phyloP scores from a whole-genome alignment of 2,888 invertebrate genomes.

The Epinotia brunnichana region DNA sequence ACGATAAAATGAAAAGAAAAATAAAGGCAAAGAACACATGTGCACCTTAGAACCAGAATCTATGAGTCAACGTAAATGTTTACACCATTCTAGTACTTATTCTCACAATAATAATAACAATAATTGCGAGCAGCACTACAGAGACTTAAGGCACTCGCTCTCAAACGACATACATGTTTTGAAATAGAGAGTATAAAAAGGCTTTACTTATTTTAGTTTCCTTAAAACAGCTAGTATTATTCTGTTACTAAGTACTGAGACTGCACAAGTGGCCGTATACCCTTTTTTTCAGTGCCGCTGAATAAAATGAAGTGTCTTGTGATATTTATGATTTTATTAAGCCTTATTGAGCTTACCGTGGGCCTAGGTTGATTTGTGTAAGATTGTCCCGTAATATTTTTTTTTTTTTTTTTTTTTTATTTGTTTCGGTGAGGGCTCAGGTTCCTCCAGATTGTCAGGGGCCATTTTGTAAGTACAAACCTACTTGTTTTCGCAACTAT shows the following conservation, averaged over 20 bases:
- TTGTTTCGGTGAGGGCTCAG: background rate
- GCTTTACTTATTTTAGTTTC: background rate
- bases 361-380: no score
- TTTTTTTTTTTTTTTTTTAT: no score
- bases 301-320: constrained; percentile 5
- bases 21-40: background rate
- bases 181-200: background rate
- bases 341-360: no score
- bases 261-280: background rate
- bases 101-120: background rate
- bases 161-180: background rate
- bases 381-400: no score
- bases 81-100: background rate
- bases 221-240: background rate
- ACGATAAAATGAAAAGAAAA: background rate
- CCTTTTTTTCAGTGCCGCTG: background rate
- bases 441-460: background rate
- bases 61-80: background rate
- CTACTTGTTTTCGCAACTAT: background rate
- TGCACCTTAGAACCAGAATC: background rate
- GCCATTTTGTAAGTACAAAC: constrained; percentile 16
- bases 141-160: background rate
- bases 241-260: background rate
- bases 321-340: background rate
- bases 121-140: background rate